Percentiles rank a stretch among this genome's conserved stretches.
Conservation (phyloP, 2,113 vertebrate genomes). For the Peucedramus taeniatus region DNA sequence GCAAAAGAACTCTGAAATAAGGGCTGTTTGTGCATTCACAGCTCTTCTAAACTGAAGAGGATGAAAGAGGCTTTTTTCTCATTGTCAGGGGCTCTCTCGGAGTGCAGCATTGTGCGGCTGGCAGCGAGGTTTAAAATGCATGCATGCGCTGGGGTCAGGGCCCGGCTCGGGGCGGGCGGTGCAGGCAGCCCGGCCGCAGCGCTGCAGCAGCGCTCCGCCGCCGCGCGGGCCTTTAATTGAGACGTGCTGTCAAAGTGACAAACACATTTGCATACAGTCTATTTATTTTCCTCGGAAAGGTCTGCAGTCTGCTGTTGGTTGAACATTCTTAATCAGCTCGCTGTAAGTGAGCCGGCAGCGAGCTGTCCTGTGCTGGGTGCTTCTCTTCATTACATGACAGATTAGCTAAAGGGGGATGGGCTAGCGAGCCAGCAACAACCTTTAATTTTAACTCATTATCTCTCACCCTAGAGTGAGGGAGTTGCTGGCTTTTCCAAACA, state of each 20-base stretch:
- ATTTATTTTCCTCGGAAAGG: slow-evolving; percentile 84
- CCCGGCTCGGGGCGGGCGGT: slow-evolving; percentile 74
- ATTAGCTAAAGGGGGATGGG: slow-evolving; percentile 76
- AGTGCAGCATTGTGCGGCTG: slow-evolving; percentile 70
- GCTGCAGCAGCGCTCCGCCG: slow-evolving; percentile 76
- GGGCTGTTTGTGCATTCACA: slow-evolving; percentile 71
- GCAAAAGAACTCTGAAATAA: slow-evolving; percentile 71
- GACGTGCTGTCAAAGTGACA: slow-evolving; percentile 98
- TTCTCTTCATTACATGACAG: slow-evolving; percentile 83
- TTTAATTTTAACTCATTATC: slow-evolving; percentile 77
- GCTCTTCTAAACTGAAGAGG: slow-evolving; percentile 72
- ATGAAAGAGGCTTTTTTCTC: slow-evolving; percentile 74
- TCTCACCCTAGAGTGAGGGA: slow-evolving; percentile 28
- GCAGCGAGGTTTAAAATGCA: slow-evolving; percentile 67
- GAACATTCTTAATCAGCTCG: slow-evolving; percentile 91
- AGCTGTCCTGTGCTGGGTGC: slow-evolving; percentile 74
- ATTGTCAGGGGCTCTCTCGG: slow-evolving; percentile 76
- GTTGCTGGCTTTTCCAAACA: slow-evolving; percentile 8
- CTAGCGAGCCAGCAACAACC: slow-evolving; percentile 57
- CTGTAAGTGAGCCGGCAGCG: slow-evolving; percentile 80
- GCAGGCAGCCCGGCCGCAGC: slow-evolving; percentile 75
- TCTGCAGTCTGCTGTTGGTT: slow-evolving; percentile 82
- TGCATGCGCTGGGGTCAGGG: slow-evolving; percentile 78
- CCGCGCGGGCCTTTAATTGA: slow-evolving; percentile 89
- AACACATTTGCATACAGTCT: slow-evolving; percentile 96